Conservation (phyloP, 2,797 vertebrate species). For the Propithecus deckenii region DNA sequence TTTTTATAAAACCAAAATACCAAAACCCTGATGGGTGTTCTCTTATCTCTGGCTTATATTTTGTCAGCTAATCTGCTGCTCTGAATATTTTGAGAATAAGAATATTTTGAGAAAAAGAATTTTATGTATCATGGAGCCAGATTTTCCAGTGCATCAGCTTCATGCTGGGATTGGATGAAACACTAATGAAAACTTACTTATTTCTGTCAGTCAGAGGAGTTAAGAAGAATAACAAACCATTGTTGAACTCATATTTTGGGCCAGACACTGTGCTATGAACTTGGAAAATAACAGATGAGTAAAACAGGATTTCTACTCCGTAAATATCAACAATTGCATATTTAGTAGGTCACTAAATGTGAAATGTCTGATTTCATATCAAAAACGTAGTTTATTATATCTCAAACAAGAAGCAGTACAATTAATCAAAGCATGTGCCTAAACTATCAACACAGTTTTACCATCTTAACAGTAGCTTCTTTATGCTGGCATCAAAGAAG, state of each 20-base stretch:
- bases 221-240: neutral
- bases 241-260: neutral
- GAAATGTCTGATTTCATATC: too few species aligned
- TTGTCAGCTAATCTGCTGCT: slow-evolving; percentile 37
- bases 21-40: slow-evolving; percentile 61
- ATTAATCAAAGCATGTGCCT: too few species aligned
- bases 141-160: neutral
- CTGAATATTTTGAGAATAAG: slow-evolving; percentile 22
- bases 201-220: neutral
- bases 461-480: too few species aligned
- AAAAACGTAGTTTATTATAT: too few species aligned
- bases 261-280: neutral
- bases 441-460: too few species aligned
- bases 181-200: neutral
- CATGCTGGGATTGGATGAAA: neutral
- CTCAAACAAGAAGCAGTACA: too few species aligned
- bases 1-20: slow-evolving; percentile 71
- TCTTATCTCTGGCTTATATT: slow-evolving; percentile 63
- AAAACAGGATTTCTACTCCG: neutral
- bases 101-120: neutral
- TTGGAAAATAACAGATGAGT: neutral
- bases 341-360: neutral
- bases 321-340: neutral
- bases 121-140: neutral
- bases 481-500: too few species aligned